Conservation (phyloP, 1,140 invertebrate genomes). For the Calosoma granatense region DNA sequence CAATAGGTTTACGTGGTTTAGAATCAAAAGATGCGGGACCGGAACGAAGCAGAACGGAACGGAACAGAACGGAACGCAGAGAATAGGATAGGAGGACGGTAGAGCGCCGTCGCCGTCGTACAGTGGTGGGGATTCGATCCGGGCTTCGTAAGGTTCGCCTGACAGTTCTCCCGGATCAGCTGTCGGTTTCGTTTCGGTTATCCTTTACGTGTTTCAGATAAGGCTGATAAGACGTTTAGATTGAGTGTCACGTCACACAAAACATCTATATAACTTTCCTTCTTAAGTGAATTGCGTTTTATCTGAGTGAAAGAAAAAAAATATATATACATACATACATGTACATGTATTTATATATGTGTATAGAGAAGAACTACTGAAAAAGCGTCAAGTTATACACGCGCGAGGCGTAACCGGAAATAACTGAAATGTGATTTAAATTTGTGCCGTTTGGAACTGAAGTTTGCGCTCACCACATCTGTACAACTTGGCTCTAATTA, state of each 20-base stretch:
- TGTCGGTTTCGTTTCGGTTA: background rate
- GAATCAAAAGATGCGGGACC: background rate
- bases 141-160: background rate
- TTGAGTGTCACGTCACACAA: background rate
- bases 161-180: constrained; percentile 6
- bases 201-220: background rate
- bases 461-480: background rate
- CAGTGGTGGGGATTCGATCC: constrained; percentile 4
- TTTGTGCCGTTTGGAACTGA: too few relatives aligned
- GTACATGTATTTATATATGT: background rate
- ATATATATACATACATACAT: background rate
- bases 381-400: background rate
- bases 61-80: background rate
- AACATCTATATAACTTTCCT: background rate
- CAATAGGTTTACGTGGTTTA: background rate
- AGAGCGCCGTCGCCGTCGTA: background rate
- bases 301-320: background rate
- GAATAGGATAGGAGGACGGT: background rate
- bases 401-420: background rate
- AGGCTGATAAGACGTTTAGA: background rate
- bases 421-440: background rate
- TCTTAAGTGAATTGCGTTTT: background rate
- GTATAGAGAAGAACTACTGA: background rate
- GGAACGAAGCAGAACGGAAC: too few relatives aligned
- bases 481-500: background rate